Evolutionary conservation across 2,113 vertebrate genomes (phyloP).

Genomic region (Anhinga anhinga): DNA sequence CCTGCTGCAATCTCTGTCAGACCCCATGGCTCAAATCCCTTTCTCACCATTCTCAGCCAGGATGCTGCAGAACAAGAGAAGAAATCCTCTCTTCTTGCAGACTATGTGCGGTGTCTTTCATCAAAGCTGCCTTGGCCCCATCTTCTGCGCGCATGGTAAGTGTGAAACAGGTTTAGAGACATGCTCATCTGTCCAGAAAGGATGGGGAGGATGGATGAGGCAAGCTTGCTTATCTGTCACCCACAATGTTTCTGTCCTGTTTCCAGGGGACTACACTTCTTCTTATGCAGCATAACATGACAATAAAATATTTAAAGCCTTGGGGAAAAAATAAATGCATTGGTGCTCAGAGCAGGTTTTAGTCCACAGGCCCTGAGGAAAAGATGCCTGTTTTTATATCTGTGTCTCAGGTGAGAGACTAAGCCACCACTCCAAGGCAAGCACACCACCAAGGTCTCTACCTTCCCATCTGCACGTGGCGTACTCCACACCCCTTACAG

Average conservation of each 20-base stretch:
- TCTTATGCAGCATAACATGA: not conserved
- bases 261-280: not conserved
- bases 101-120: accelerated
- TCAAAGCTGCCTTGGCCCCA: not conserved
- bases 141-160: not conserved
- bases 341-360: not conserved
- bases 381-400: not conserved
- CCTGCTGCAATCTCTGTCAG: not conserved
- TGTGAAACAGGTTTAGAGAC: not conserved
- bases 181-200: not conserved
- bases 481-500: accelerated
- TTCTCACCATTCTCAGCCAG: not conserved
- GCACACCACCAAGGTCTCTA: not conserved
- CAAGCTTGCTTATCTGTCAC: not conserved
- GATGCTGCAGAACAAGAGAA: not conserved
- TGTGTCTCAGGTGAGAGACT: accelerated
- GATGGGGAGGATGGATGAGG: not conserved
- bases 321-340: not conserved
- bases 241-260: not conserved
- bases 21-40: not conserved
- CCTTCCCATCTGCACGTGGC: not conserved
- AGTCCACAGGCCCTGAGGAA: not conserved
- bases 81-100: not conserved
- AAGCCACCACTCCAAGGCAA: not conserved
- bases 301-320: not conserved